Evolutionary conservation across 2,113 vertebrate species (phyloP).

Genomic region (Microcebus murinus): DNA sequence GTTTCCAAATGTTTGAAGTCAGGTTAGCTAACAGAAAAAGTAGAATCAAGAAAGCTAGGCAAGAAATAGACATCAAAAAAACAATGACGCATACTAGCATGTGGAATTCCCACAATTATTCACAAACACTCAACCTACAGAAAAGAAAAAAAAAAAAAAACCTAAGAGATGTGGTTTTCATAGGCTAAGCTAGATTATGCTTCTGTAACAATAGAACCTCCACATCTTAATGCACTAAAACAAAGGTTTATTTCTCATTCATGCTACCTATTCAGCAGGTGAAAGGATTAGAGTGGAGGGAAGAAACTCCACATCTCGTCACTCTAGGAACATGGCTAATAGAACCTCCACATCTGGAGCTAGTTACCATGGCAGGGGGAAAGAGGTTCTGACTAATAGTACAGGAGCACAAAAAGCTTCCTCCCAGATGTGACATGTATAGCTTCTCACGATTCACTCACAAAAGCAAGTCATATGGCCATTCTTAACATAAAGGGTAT

Average conservation of each 20-base stretch:
- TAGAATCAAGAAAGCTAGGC: neutral
- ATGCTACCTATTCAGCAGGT: neutral
- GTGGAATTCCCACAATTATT: neutral
- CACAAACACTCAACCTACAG: neutral
- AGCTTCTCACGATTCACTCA: neutral
- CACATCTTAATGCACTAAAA: neutral
- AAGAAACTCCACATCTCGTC: neutral
- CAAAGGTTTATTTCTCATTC: neutral
- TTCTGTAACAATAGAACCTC: neutral
- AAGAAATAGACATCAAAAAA: neutral
- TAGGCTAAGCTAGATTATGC: neutral
- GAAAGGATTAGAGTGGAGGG: accelerated
- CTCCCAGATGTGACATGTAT: neutral
- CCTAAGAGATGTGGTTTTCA: neutral
- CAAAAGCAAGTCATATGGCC: neutral
- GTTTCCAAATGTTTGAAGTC: constrained; percentile 9
- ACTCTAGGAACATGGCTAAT: neutral
- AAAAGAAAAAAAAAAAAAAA: too few relatives aligned
- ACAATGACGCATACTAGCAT: neutral
- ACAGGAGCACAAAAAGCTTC: neutral
- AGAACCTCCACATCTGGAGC: neutral
- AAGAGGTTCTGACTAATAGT: neutral
- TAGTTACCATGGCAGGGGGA: neutral
- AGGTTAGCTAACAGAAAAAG: neutral
- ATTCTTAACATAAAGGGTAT: neutral